phyloP scores from a whole-genome alignment of 2,113 vertebrate genomes.

The Rhinolophus sinicus region DNA sequence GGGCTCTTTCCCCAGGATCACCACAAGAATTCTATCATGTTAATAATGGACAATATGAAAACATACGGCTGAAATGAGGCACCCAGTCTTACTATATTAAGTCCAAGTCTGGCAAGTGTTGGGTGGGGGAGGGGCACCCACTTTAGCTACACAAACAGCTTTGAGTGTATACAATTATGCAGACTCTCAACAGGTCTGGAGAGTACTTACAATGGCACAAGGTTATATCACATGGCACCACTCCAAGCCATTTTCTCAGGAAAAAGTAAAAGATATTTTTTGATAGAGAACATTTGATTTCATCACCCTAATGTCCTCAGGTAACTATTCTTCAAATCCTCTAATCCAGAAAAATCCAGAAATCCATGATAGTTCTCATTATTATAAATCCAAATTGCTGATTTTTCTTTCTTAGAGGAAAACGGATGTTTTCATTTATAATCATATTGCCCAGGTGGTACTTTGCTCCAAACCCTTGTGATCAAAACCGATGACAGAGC shows the following conservation, averaged over 20 bases:
- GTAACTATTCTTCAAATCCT: neutral
- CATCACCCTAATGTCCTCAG: neutral
- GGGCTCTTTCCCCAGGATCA: neutral
- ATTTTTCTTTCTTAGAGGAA: slow-evolving; percentile 18
- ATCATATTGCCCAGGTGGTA: neutral
- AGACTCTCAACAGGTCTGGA: neutral
- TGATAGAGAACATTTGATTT: neutral
- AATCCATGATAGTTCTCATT: neutral
- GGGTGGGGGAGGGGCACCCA: fast-evolving
- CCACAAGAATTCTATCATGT: neutral
- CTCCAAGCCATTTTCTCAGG: neutral
- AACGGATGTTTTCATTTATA: neutral
- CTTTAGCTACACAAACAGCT: neutral
- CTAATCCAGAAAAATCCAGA: neutral
- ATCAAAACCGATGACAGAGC: neutral
- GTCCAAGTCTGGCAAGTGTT: neutral
- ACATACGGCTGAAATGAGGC: neutral
- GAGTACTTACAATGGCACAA: neutral
- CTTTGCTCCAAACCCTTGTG: neutral
- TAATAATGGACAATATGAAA: neutral
- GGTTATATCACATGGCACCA: neutral
- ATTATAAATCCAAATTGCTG: neutral
- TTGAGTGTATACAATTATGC: neutral
- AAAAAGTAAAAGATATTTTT: slow-evolving; percentile 4
- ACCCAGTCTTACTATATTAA: neutral